These are phyloP conservation scores for Sialis fuliginosa DNA, from an alignment of 2,888 invertebrate genomes.

Conservation along the genomic window DNA sequence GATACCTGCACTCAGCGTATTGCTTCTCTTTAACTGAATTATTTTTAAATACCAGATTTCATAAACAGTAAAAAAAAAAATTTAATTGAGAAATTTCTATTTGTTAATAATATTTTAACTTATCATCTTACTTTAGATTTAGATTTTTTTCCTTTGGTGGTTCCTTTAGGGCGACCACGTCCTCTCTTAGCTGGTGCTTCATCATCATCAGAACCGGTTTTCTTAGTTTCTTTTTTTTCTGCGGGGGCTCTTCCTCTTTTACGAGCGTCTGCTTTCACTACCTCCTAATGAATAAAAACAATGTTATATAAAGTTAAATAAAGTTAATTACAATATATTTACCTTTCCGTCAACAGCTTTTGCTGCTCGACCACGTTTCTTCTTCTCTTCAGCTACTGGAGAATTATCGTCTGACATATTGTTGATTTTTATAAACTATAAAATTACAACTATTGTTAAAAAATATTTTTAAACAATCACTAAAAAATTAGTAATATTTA, in stretches of 20 bases:
- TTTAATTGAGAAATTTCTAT: too few relatives aligned
- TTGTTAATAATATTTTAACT: not conserved
- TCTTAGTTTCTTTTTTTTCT: conserved; percentile 4
- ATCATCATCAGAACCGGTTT: conserved; percentile 18
- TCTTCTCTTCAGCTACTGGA: conserved; percentile 10
- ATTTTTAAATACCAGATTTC: too few relatives aligned
- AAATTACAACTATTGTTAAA: not conserved
- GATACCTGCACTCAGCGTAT: too few relatives aligned
- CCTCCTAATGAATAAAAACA: not conserved
- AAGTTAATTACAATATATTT: not conserved
- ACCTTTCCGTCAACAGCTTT: conserved; percentile 8
- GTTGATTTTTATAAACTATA: not conserved
- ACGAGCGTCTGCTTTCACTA: conserved; percentile 1
- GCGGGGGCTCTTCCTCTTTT: conserved; percentile 4
- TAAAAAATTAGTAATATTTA: not conserved
- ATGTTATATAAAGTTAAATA: not conserved
- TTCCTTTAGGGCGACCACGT: conserved; percentile 35
- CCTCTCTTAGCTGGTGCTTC: conserved; percentile 30
- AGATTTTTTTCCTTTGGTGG: conserved; percentile 29
- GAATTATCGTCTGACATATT: conserved; percentile 13
- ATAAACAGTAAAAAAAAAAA: too few relatives aligned
- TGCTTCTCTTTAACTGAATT: too few relatives aligned
- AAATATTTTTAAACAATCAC: not conserved
- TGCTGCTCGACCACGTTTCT: conserved; percentile 12
- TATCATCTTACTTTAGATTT: conserved; percentile 21